Percentiles rank a stretch among this genome's conserved stretches.
Conservation (phyloP, 2,797 vertebrate species). For the Cygnus olor region DNA sequence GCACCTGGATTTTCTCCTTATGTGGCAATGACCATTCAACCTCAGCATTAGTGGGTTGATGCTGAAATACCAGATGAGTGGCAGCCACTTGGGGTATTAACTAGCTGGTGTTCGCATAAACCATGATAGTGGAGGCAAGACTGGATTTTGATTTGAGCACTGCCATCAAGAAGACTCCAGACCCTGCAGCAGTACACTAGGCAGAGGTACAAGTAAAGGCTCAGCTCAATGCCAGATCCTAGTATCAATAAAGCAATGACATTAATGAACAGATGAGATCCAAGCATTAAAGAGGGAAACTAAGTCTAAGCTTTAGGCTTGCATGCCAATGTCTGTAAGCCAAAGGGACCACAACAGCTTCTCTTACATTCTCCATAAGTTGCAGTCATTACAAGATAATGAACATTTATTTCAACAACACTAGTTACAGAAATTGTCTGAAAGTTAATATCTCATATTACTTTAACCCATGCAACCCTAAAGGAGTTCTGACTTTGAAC, state of each 20-base stretch:
- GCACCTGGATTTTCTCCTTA: not conserved
- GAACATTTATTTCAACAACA: not conserved
- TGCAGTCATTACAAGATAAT: not conserved
- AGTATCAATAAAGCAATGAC: not conserved
- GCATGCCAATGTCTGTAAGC: not conserved
- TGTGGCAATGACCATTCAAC: not conserved
- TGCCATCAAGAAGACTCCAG: not conserved
- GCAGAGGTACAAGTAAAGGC: not conserved
- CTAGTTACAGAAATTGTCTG: not conserved
- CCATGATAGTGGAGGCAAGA: not conserved
- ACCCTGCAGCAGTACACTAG: not conserved
- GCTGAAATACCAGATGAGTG: not conserved
- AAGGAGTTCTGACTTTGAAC: not conserved
- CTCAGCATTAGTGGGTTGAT: not conserved
- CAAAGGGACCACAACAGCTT: not conserved
- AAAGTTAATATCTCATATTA: not conserved
- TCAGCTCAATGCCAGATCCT: not conserved
- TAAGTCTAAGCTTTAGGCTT: not conserved
- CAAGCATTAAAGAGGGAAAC: not conserved
- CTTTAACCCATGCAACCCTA: not conserved
- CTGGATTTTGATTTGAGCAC: not conserved
- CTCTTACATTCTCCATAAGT: not conserved
- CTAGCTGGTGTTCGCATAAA: not conserved
- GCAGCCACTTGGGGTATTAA: not conserved
- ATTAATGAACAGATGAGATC: not conserved